phyloP scores from a whole-genome alignment of 2,113 vertebrate species.

The Nettapus auritus region DNA sequence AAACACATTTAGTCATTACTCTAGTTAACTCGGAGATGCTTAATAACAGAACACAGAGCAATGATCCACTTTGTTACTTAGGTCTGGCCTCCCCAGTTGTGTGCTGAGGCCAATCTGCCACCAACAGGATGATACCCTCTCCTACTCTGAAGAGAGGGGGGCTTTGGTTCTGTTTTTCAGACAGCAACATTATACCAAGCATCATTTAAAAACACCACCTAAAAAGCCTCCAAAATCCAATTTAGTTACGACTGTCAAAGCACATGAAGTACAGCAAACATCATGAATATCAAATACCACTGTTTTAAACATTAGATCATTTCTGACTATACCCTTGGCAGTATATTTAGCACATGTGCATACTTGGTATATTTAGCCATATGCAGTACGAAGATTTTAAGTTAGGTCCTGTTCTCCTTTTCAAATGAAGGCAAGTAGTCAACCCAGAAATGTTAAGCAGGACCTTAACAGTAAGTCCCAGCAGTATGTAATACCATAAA shows the following conservation, averaged over 20 bases:
- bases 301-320: neutral
- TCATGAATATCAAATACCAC: neutral
- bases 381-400: neutral
- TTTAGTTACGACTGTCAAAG: neutral
- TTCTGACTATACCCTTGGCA: neutral
- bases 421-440: neutral
- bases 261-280: neutral
- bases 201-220: neutral
- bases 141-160: neutral
- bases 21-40: neutral
- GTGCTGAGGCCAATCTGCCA: conserved; percentile 6
- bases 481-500: neutral
- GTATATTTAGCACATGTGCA: neutral
- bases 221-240: neutral
- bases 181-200: neutral
- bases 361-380: neutral
- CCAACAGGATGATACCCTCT: neutral
- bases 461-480: neutral
- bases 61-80: conserved; percentile 6
- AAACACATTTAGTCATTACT: conserved; percentile 18
- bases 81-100: neutral
- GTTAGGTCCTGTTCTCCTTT: neutral
- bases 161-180: neutral
- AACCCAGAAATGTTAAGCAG: neutral
- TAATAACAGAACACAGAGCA: neutral